Percentiles rank a stretch among this genome's conserved stretches.
Conservation (phyloP, 1,140 invertebrate genomes). For the Bradynema listronoti region DNA sequence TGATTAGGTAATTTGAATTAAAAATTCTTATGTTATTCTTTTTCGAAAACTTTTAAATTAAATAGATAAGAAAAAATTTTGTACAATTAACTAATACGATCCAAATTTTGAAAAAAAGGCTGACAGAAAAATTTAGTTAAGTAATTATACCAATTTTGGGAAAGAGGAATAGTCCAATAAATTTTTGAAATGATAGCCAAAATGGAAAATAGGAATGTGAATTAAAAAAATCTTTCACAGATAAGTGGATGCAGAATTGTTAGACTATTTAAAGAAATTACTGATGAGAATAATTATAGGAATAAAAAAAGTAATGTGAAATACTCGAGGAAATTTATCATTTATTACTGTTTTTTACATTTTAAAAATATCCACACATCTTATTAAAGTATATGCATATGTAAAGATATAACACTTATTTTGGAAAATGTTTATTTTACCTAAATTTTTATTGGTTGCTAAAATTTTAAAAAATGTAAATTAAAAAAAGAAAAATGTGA, state of each 20-base stretch:
- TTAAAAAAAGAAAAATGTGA: too few relatives aligned
- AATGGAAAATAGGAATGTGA: neutral
- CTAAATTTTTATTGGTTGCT: neutral
- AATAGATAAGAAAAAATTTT: neutral
- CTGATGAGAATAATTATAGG: too few relatives aligned
- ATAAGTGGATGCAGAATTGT: neutral
- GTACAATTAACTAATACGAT: neutral
- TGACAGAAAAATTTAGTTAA: neutral
- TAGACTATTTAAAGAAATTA: neutral
- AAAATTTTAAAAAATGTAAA: neutral
- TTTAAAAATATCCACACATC: conserved; percentile 2
- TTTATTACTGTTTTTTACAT: too few relatives aligned
- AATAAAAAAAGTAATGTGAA: too few relatives aligned
- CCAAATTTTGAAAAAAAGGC: neutral
- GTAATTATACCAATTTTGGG: neutral
- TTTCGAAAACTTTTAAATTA: neutral
- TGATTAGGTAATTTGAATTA: neutral
- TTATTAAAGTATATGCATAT: conserved; percentile 1
- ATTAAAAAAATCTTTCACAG: neutral
- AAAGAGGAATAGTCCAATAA: neutral
- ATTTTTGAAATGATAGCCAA: neutral
- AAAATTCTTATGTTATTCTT: neutral
- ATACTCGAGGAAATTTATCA: too few relatives aligned
- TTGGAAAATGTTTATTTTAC: neutral
- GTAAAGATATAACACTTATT: neutral